Conservation (phyloP, 2,113 vertebrate genomes). For the Cavia porcellus region DNA sequence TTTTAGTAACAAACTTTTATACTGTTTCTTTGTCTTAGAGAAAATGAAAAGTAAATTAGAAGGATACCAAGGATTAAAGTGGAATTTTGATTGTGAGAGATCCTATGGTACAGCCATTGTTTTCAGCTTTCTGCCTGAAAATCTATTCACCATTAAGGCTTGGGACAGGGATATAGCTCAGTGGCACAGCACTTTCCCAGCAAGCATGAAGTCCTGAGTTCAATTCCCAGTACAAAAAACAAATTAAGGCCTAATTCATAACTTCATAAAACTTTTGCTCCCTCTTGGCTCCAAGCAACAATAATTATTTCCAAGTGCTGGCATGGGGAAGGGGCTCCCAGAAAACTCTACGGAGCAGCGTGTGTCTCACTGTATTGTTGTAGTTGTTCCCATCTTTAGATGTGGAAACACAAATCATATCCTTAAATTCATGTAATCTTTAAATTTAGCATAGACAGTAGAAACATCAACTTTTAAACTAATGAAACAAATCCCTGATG, state of each 20-base stretch:
- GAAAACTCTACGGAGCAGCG: neutral
- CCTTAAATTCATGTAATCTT: neutral
- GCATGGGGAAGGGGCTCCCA: too few species aligned
- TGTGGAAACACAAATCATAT: neutral
- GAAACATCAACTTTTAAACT: conserved; percentile 28
- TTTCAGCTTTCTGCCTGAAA: conserved; percentile 12
- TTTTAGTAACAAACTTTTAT: neutral
- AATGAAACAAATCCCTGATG: conserved; percentile 25
- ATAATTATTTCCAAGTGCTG: neutral
- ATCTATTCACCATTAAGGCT: neutral
- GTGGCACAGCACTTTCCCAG: too few species aligned
- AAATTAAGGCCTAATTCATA: neutral
- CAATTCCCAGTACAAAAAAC: too few species aligned
- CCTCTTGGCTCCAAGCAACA: neutral
- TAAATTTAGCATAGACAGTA: conserved; percentile 19
- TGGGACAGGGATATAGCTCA: too few species aligned
- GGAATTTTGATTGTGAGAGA: neutral
- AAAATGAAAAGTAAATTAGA: neutral
- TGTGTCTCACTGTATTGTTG: neutral
- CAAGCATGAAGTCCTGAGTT: too few species aligned
- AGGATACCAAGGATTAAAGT: neutral
- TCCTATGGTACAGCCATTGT: neutral
- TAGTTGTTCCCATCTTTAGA: neutral
- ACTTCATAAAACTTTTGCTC: neutral
- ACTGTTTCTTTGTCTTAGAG: neutral